Conservation (phyloP, 2,113 vertebrate genomes). For the Ranitomeya variabilis region DNA sequence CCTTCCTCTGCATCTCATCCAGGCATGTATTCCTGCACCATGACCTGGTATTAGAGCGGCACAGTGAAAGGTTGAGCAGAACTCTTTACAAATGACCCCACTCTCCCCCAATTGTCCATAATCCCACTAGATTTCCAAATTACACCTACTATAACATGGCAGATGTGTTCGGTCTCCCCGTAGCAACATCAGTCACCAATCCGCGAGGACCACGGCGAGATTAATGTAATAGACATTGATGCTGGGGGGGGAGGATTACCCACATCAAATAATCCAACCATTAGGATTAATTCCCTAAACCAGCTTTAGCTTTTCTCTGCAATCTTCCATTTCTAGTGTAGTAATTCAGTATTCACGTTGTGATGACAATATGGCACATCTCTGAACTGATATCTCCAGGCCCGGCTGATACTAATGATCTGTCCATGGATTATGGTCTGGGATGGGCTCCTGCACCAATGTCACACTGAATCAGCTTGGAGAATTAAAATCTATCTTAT, state of each 20-base stretch:
- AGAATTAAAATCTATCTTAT: not conserved
- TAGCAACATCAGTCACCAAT: not conserved
- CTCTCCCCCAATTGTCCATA: not conserved
- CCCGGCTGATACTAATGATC: not conserved
- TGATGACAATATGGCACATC: slow-evolving; percentile 34
- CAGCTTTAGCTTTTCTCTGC: slow-evolving; percentile 38
- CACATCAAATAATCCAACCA: slow-evolving; percentile 26
- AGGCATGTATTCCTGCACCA: not conserved
- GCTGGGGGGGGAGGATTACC: slow-evolving; percentile 12
- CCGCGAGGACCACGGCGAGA: not conserved
- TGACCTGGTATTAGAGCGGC: not conserved
- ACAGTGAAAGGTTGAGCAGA: not conserved
- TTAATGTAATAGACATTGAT: slow-evolving; percentile 29
- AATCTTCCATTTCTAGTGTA: slow-evolving; percentile 7
- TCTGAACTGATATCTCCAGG: not conserved
- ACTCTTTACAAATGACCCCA: not conserved
- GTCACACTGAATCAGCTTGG: not conserved
- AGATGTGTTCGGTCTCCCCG: not conserved
- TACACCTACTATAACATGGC: not conserved
- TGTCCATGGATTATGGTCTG: not conserved
- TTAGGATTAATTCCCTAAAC: slow-evolving; percentile 37
- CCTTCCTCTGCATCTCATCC: not conserved
- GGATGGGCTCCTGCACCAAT: not conserved
- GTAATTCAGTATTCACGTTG: not conserved
- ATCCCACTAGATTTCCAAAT: not conserved